Conservation (phyloP, 2,888 invertebrate species). For the Tinea trinotella region DNA sequence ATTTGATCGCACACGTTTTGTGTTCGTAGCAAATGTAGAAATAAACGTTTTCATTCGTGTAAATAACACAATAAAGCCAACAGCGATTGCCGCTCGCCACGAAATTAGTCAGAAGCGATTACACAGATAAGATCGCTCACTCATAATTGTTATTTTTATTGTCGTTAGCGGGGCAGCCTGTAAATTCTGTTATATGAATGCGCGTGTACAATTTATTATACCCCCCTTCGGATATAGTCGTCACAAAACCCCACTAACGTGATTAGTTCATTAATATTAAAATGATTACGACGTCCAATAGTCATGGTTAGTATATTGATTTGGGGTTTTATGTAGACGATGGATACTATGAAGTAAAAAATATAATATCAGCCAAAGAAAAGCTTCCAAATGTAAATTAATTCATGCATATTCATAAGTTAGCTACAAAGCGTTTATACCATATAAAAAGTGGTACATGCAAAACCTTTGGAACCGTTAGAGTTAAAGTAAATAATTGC, state of each 20-base stretch:
- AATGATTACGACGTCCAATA: background rate
- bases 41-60: constrained; percentile 36
- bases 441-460: too few species aligned
- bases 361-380: too few species aligned
- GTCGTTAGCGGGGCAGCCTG: constrained; percentile 43
- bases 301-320: too few species aligned
- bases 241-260: constrained; percentile 24
- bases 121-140: constrained; percentile 46
- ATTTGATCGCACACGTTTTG: constrained; percentile 7
- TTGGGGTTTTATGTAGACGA: too few species aligned
- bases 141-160: constrained; percentile 47
- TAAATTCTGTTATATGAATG: constrained; percentile 40
- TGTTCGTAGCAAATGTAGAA: constrained; percentile 26
- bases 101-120: constrained; percentile 53
- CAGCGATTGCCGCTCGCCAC: constrained; percentile 26
- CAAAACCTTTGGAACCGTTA: constrained; percentile 5
- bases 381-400: too few species aligned
- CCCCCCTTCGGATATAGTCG: constrained; percentile 26
- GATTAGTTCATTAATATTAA: background rate
- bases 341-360: too few species aligned
- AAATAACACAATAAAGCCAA: constrained; percentile 28
- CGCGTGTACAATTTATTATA: constrained; percentile 42
- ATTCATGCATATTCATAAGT: too few species aligned
- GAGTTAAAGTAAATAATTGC: constrained; percentile 21
- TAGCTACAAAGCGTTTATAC: too few species aligned